Conservation (phyloP, 2,888 invertebrate species). For the Sthenelais limicola region DNA sequence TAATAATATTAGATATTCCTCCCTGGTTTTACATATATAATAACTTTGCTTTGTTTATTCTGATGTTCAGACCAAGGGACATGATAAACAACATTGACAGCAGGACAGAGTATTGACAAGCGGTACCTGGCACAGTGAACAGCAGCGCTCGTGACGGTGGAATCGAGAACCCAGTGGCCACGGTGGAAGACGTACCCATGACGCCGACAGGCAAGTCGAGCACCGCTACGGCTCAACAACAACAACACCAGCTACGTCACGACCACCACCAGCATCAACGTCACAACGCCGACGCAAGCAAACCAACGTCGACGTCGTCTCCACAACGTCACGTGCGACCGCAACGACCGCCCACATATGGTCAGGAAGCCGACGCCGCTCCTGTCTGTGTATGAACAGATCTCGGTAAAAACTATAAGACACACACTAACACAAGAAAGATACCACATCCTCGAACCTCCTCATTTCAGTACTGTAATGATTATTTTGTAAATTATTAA, state of each 20-base stretch:
- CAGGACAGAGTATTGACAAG: slow-evolving; percentile 42
- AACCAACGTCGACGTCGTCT: too few species aligned
- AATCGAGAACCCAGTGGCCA: slow-evolving; percentile 23
- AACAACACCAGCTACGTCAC: not conserved
- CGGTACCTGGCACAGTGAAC: slow-evolving; percentile 10
- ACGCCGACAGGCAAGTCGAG: not conserved
- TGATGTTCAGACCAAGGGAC: slow-evolving; percentile 43
- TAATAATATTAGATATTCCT: too few species aligned
- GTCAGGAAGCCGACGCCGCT: slow-evolving; percentile 10
- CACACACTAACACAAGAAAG: too few species aligned
- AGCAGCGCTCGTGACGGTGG: too few species aligned
- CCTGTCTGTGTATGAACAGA: slow-evolving; percentile 3
- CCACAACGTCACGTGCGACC: not conserved
- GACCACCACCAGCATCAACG: slow-evolving; percentile 6
- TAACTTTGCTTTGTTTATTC: too few species aligned
- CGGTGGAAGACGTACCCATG: slow-evolving; percentile 29
- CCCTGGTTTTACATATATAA: too few species aligned
- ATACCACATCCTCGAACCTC: too few species aligned
- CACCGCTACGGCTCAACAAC: not conserved
- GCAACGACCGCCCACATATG: slow-evolving; percentile 17
- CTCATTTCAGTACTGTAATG: too few species aligned
- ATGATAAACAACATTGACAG: slow-evolving; percentile 41
- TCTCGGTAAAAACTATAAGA: too few species aligned
- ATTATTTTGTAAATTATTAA: too few species aligned
- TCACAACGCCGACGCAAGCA: not conserved